Evolutionary conservation across 2,797 vertebrate genomes (phyloP).

Genomic region (Catamblyrhynchus diadema): DNA sequence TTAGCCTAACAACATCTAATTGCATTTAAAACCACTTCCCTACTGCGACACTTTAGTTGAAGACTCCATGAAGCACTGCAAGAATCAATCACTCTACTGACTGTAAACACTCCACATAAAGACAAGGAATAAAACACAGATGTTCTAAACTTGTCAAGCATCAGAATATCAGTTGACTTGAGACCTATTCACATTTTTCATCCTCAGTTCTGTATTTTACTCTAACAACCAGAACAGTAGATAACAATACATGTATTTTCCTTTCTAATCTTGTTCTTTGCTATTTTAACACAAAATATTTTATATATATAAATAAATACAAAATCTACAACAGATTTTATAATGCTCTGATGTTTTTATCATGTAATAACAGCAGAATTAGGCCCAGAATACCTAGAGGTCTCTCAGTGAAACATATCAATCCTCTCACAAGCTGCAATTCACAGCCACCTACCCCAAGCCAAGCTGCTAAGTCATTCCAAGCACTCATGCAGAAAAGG

Average conservation of each 20-base stretch:
- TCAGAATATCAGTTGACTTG: background rate
- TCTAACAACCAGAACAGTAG: background rate
- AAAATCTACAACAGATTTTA: background rate
- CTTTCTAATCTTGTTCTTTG: background rate
- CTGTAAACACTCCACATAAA: background rate
- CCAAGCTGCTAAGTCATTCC: slow-evolving; percentile 43
- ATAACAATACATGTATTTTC: background rate
- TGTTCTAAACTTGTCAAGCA: background rate
- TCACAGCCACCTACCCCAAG: slow-evolving; percentile 40
- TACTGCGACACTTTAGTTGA: background rate
- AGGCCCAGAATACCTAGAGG: background rate
- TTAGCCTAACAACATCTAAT: background rate
- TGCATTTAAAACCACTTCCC: background rate
- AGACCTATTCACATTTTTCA: background rate
- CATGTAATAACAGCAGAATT: background rate
- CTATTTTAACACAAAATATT: background rate
- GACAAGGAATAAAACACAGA: background rate
- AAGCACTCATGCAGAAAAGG: slow-evolving; percentile 27
- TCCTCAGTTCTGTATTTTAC: background rate
- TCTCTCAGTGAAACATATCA: background rate
- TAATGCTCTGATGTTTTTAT: background rate
- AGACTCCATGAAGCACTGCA: background rate
- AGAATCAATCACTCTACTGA: background rate
- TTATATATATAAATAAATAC: background rate
- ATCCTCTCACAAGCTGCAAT: background rate